Evolutionary conservation across 2,888 invertebrate species (phyloP), one percentile per base, ranked within the genome.

Genomic region (Frankliniella fusca): DNA sequence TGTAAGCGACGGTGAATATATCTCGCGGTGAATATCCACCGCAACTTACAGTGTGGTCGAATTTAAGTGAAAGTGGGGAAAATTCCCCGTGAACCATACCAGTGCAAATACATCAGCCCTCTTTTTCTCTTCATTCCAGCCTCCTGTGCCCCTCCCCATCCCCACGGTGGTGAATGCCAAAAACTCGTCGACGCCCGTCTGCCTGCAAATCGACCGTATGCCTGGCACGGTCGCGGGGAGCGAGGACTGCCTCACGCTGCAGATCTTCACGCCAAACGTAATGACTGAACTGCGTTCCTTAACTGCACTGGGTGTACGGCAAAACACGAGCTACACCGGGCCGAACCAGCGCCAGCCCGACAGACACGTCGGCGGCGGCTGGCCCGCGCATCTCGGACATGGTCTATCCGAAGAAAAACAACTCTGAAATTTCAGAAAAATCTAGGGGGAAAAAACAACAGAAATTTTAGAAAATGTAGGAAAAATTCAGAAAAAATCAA

Each of bases 211-310:
- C 10, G 27, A 27, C 70, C 70, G 70, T 5, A 8, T 10, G 23
- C n/a, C 27, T 8, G 10, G 11, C 27, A 12, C 0, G 27, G 12
- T 76, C 70, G 10, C 9, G 23, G 70, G 70, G 7, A 12, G 11
- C 27, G 70, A 76, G 70, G 70, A 76, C 70, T 76, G 70, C 27
- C 70, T 76, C 70, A 76, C n/a, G 8, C 70, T 76, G 27, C 23
- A 76, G 23, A 76, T 76, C 23, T 76, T 27, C 70, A 76, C 70
- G 23, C 70, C 70, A 10, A 76, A 76, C 27, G 70, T 76, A 27
- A 76, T 11, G 12, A 54, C 54, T 9, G 10, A 2, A 54, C 54
- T 3, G 38, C 38, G 2, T 38, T 5, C 38, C 5, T 38, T 38
- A 38, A 2, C 38, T 38, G 38, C 54, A 18, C 8, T 2, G 54